These are phyloP conservation scores for Kryphioiulus occultus DNA, from an alignment of 2,888 invertebrate species.

Conservation along the genomic window DNA sequence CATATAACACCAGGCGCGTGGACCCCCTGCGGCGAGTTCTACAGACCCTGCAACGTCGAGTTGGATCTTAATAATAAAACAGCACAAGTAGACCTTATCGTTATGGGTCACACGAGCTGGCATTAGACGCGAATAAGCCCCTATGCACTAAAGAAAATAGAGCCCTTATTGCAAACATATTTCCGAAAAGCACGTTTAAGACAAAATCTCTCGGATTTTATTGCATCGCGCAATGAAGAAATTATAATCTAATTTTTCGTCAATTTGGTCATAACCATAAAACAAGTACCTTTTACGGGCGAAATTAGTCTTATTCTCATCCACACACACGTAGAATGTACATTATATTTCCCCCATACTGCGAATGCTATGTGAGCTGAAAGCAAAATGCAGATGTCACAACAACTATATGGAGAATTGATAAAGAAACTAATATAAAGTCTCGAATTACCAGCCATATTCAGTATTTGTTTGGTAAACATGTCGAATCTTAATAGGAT, in stretches of 20 bases:
- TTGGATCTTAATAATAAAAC: slow-evolving; percentile 3
- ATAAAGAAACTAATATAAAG: too few species aligned
- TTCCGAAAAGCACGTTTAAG: background rate
- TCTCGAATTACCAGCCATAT: too few species aligned
- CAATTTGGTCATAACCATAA: background rate
- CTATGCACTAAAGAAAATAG: background rate
- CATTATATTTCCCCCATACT: too few species aligned
- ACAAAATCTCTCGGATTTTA: background rate
- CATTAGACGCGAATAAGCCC: background rate
- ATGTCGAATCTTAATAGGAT: too few species aligned
- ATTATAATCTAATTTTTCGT: slow-evolving; percentile 10
- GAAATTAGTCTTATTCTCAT: background rate
- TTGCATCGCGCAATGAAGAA: background rate
- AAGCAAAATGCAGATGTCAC: too few species aligned
- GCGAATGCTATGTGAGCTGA: too few species aligned
- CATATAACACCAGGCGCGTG: background rate
- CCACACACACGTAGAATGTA: too few species aligned
- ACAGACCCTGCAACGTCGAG: background rate
- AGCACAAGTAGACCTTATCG: slow-evolving; percentile 28
- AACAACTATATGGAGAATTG: too few species aligned
- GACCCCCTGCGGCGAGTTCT: background rate
- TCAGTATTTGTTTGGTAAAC: too few species aligned
- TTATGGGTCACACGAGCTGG: slow-evolving; percentile 15
- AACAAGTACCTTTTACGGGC: background rate
- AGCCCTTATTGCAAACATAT: background rate